Evolutionary conservation across 2,888 invertebrate species (phyloP), one percentile per base, ranked within the genome.

Genomic region (Drosophila austrosaltans): DNA sequence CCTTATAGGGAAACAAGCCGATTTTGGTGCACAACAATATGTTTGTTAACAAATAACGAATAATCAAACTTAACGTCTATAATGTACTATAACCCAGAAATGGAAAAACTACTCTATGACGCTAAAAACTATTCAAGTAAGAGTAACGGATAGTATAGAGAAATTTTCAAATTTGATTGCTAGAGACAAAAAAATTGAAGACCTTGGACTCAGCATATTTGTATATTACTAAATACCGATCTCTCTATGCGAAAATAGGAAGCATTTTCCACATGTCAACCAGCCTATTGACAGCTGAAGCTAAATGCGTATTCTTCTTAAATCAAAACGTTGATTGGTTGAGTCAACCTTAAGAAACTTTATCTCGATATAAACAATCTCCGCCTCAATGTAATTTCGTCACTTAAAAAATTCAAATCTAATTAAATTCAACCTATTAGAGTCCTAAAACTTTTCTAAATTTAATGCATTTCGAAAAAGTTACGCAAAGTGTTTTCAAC

Each of bases 21-120:
- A 10, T 48, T 25, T 48, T 48, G 22, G 12, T 12, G 2, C 10
- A 48, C n/a, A 40, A n/a, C 12, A 48, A 48, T 10, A 48, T 48
- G 22, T 25, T 48, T 48, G 48, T 48, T 48, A 25, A 48, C 48
- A 48, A 48, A 48, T 48, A 48, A 48, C 3, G 22, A 48, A 48
- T 48, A 48, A 48, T 48, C 22, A 3, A 22, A 48, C 3, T 1
- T 10, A 48, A 48, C 48, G 22, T 48, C 44, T 30, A 16, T 16
- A 42, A 42, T 42, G 6, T 6, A 3, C 44, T 22, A 8, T 22
- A 8, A 3, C 20, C 48, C 48, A 25, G 16, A 48, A 48, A 48
- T 48, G 48, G 48, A 10, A 48, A 48, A 48, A 48, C 48, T 25
- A 48, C 48, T 16, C 10, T 25, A 25, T 25, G 48, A 48, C 22